phyloP scores from a whole-genome alignment of 2,113 vertebrate species.

The Candoia aspera region DNA sequence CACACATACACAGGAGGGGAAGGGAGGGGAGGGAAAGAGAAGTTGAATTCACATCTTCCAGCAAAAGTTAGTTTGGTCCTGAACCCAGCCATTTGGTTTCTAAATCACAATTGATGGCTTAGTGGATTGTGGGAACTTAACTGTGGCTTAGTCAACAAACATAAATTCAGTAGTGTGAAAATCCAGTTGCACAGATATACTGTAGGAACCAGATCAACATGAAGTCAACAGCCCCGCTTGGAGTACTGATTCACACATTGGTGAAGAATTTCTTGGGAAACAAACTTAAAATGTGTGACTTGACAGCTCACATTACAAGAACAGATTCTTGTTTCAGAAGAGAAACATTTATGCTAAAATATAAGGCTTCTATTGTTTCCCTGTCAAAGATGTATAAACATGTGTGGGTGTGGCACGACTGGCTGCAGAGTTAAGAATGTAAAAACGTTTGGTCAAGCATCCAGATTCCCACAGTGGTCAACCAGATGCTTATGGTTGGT shows the following conservation, averaged over 20 bases:
- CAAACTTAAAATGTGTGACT: not conserved
- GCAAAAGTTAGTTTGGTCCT: not conserved
- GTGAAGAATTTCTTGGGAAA: not conserved
- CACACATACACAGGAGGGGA: too few species aligned
- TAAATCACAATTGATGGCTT: not conserved
- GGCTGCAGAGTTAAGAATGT: not conserved
- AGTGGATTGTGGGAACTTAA: not conserved
- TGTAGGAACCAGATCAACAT: not conserved
- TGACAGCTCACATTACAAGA: not conserved
- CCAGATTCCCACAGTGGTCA: not conserved
- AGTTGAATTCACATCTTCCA: not conserved
- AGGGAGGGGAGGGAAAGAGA: not conserved
- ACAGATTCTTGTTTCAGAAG: not conserved
- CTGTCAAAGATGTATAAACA: not conserved
- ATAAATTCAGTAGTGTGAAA: not conserved
- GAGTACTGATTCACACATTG: not conserved
- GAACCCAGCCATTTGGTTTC: not conserved
- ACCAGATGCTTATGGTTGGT: not conserved
- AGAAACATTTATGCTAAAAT: not conserved
- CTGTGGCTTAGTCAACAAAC: not conserved
- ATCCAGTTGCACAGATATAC: not conserved
- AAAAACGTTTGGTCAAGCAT: not conserved
- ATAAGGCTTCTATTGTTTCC: not conserved
- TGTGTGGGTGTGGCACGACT: not conserved
- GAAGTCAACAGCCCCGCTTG: not conserved